Percentiles rank a stretch among this genome's conserved stretches.
These are phyloP conservation scores for Pissodes strobi DNA, from an alignment of 1,140 invertebrate species.

Conservation along the genomic window DNA sequence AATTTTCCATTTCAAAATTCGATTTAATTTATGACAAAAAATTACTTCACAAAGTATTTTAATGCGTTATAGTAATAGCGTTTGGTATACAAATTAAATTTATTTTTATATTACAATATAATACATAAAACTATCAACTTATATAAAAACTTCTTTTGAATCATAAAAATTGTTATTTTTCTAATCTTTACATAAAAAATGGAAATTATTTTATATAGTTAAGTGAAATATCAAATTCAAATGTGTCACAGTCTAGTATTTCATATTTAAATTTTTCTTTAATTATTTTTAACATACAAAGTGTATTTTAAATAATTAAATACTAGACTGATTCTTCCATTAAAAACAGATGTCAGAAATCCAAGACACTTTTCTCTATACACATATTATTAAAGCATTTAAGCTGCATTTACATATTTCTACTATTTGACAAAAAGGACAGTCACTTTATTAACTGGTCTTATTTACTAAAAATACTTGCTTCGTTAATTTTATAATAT, in stretches of 20 bases:
- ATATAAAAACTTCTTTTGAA: slow-evolving; percentile 15
- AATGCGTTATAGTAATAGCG: slow-evolving; percentile 42
- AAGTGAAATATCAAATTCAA: background rate
- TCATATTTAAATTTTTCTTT: too few relatives aligned
- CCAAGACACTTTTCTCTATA: slow-evolving; percentile 15
- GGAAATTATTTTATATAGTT: slow-evolving; percentile 15
- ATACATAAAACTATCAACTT: slow-evolving; percentile 42
- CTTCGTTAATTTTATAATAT: too few relatives aligned
- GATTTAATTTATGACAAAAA: too few relatives aligned
- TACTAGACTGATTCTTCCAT: background rate
- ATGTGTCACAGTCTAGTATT: background rate
- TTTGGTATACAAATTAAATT: slow-evolving; percentile 49
- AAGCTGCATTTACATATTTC: slow-evolving; percentile 21
- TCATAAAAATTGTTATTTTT: slow-evolving; percentile 19
- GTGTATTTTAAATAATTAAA: too few relatives aligned
- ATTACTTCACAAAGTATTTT: slow-evolving; percentile 47
- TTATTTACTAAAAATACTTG: too few relatives aligned
- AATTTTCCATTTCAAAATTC: too few relatives aligned
- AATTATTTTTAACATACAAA: too few relatives aligned
- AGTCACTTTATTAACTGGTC: slow-evolving; percentile 2
- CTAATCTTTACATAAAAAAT: slow-evolving; percentile 10
- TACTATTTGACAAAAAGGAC: slow-evolving; percentile 17
- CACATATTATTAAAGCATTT: slow-evolving; percentile 15
- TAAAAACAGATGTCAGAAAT: background rate
- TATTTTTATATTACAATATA: slow-evolving; percentile 49